phyloP scores from a whole-genome alignment of 2,888 invertebrate genomes.

The Pristionchus mayeri region DNA sequence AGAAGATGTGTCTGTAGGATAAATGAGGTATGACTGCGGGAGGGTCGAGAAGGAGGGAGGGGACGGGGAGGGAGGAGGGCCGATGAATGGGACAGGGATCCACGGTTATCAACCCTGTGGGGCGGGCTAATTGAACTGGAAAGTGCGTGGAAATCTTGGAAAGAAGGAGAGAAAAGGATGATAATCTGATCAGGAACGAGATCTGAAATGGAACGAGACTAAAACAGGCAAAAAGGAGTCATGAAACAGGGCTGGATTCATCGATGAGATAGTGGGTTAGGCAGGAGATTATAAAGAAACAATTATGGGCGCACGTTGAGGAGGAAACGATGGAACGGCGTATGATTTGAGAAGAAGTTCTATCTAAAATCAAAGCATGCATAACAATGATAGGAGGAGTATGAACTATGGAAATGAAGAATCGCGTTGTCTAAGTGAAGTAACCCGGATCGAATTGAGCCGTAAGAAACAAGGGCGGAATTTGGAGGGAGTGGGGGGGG shows the following conservation, averaged over 20 bases:
- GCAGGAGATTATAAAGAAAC: neutral
- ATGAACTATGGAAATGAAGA: no score
- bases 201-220: conserved; percentile 13
- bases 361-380: no score
- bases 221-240: neutral
- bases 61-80: neutral
- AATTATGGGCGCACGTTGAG: neutral
- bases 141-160: conserved; percentile 32
- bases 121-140: conserved; percentile 36
- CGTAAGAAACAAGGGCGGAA: neutral
- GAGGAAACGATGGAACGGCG: neutral
- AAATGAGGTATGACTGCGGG: conserved; percentile 26
- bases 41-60: neutral
- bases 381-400: neutral
- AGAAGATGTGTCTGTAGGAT: conserved; percentile 23
- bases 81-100: neutral
- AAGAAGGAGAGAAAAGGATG: neutral
- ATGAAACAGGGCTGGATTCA: neutral
- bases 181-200: conserved; percentile 39
- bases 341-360: no score
- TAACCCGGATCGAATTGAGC: no score
- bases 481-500: neutral
- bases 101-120: neutral
- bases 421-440: no score
- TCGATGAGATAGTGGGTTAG: no score